A percentile compares a stretch with the other conserved stretches of the same genome.
These are phyloP conservation scores for Marronus borbonicus DNA, from an alignment of 2,888 invertebrate genomes.

Conservation along the genomic window DNA sequence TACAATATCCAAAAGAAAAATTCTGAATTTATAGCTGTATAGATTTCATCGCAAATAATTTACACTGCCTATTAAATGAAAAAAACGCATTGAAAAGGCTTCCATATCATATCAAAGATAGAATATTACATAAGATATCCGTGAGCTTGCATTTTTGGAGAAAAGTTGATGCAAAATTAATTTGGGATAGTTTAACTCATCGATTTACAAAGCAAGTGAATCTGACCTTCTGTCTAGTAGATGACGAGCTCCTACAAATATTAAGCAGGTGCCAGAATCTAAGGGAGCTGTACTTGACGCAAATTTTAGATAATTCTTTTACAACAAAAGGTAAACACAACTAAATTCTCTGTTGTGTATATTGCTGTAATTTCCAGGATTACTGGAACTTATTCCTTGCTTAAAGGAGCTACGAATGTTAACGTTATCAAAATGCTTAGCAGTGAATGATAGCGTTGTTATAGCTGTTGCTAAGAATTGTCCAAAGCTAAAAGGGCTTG, in stretches of 20 bases:
- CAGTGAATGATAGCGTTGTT: slow-evolving; percentile 73
- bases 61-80: slow-evolving; percentile 54
- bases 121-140: slow-evolving; percentile 62
- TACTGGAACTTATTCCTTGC: slow-evolving; percentile 61
- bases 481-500: slow-evolving; percentile 69
- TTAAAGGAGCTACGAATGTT: slow-evolving; percentile 61
- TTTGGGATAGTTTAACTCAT: slow-evolving; percentile 62
- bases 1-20: neutral
- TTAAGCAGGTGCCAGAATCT: slow-evolving; percentile 61
- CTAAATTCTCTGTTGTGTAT: neutral
- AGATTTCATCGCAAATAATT: slow-evolving; percentile 60
- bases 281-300: slow-evolving; percentile 61
- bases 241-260: slow-evolving; percentile 63
- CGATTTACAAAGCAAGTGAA: slow-evolving; percentile 61
- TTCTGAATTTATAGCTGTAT: slow-evolving; percentile 53
- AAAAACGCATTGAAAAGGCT: slow-evolving; percentile 56
- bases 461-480: slow-evolving; percentile 72
- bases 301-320: slow-evolving; percentile 56
- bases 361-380: slow-evolving; percentile 59
- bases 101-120: slow-evolving; percentile 62
- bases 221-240: slow-evolving; percentile 61
- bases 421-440: slow-evolving; percentile 61
- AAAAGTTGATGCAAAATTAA: slow-evolving; percentile 58
- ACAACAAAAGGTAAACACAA: slow-evolving; percentile 58
- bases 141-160: slow-evolving; percentile 59